phyloP scores from a whole-genome alignment of 2,888 invertebrate species.

The Drymonia ruficornis region DNA sequence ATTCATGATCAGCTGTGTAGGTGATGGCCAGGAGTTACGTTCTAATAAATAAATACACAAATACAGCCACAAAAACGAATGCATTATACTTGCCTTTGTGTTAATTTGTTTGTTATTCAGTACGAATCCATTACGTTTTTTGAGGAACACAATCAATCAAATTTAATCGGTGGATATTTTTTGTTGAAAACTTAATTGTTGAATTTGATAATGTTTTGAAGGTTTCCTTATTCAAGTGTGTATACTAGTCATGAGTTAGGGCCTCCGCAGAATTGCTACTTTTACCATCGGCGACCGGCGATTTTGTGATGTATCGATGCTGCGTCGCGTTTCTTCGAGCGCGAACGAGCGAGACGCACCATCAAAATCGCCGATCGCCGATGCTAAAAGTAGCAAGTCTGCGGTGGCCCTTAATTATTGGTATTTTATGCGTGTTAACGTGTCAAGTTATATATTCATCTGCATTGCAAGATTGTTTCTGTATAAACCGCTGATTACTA shows the following conservation, averaged over 20 bases:
- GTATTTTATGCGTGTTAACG: no score
- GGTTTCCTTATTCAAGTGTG: background rate
- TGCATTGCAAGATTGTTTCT: no score
- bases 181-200: background rate
- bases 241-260: background rate
- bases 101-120: constrained; percentile 16
- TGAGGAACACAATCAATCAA: constrained; percentile 15
- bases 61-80: background rate
- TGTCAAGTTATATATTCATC: no score
- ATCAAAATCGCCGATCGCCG: no score
- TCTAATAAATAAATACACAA: background rate
- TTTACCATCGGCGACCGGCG: no score
- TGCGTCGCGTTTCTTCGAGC: no score
- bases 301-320: no score
- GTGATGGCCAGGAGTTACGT: background rate
- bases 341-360: no score
- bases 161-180: constrained; percentile 1
- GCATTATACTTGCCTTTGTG: constrained; percentile 1
- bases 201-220: background rate
- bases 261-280: no score
- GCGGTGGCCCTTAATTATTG: no score
- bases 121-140: constrained; percentile 20
- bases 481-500: no score
- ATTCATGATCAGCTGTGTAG: background rate
- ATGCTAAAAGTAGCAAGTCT: no score